Evolutionary conservation across 1,140 invertebrate genomes (phyloP).

Genomic region (Meloidogyne chitwoodi): DNA sequence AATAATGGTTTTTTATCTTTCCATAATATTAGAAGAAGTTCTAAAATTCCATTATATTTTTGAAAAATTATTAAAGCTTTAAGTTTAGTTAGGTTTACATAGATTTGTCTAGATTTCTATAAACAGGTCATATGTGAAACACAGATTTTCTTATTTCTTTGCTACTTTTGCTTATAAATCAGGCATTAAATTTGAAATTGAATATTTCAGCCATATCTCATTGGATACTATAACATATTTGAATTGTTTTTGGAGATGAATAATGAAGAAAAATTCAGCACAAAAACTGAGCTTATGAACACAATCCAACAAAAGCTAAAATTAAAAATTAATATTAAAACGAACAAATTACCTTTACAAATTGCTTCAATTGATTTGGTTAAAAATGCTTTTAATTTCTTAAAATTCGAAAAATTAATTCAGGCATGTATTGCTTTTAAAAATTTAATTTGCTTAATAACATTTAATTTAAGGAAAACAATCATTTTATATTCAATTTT

Average conservation of each 20-base stretch:
- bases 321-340: neutral
- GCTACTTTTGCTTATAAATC: neutral
- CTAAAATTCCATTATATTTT: too few relatives aligned
- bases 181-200: neutral
- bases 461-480: neutral
- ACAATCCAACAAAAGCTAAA: neutral
- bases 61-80: too few relatives aligned
- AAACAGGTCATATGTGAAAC: too few relatives aligned
- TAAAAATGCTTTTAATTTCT: conserved; percentile 8
- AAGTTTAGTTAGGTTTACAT: too few relatives aligned
- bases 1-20: neutral
- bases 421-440: neutral
- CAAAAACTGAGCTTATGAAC: neutral
- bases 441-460: neutral
- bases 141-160: too few relatives aligned
- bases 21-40: too few relatives aligned
- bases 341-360: conserved; percentile 8
- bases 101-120: too few relatives aligned
- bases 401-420: neutral
- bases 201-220: conserved; percentile 7
- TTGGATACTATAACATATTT: conserved; percentile 4
- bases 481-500: neutral
- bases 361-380: conserved; percentile 1
- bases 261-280: neutral
- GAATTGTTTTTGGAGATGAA: neutral